Evolutionary conservation across 2,113 vertebrate genomes (phyloP).

Genomic region (Myotis lucifugus): DNA sequence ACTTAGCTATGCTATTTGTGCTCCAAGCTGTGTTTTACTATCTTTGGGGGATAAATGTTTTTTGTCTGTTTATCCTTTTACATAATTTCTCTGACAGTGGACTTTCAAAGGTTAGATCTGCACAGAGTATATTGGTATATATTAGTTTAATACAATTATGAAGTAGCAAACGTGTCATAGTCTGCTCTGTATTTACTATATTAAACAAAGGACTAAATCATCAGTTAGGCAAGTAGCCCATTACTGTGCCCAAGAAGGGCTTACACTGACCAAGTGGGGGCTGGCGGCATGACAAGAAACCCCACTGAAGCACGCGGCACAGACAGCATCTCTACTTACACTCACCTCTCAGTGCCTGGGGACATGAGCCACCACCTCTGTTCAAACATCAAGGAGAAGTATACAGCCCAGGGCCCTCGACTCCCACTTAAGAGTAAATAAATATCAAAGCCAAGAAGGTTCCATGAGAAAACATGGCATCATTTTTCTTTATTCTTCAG

Average conservation of each 20-base stretch:
- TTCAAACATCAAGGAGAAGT: not conserved
- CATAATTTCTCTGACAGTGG: not conserved
- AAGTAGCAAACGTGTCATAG: not conserved
- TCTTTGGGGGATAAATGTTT: not conserved
- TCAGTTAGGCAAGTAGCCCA: not conserved
- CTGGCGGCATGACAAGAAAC: not conserved
- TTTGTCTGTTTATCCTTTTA: not conserved
- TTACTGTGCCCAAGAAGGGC: not conserved
- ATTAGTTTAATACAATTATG: not conserved
- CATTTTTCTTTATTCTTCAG: not conserved
- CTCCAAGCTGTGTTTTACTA: not conserved
- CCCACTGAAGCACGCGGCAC: accelerated
- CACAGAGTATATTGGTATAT: not conserved
- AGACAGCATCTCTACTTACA: not conserved
- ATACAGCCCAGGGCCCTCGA: not conserved
- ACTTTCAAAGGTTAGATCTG: not conserved
- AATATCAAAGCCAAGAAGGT: not conserved
- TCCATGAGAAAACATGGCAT: not conserved
- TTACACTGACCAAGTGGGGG: not conserved
- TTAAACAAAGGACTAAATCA: not conserved
- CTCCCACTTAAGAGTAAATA: not conserved
- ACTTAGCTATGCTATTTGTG: not conserved
- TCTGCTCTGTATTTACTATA: not conserved
- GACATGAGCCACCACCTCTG: not conserved
- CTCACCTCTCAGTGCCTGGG: not conserved